Evolutionary conservation across 2,797 vertebrate genomes (phyloP).

Genomic region (Crax fasciolata): DNA sequence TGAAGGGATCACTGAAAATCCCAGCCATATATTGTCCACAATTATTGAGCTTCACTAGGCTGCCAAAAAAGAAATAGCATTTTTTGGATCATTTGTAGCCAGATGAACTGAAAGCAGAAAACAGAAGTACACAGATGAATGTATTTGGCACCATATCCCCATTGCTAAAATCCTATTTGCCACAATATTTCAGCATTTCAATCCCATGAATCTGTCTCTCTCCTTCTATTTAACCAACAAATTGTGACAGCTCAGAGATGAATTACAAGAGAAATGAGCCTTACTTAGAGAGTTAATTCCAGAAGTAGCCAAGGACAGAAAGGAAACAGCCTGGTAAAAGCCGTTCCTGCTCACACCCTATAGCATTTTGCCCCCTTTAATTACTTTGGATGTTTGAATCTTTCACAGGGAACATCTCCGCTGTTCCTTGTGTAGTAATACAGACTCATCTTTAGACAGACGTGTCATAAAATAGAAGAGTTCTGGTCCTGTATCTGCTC

Average conservation of each 20-base stretch:
- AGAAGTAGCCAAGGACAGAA: conserved; percentile 11
- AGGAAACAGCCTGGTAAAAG: neutral
- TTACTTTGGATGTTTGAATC: neutral
- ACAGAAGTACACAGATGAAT: conserved; percentile 31
- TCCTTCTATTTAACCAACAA: conserved; percentile 59
- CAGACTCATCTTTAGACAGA: neutral
- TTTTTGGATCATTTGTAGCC: conserved; percentile 37
- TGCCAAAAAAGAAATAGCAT: conserved; percentile 9
- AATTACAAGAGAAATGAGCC: conserved; percentile 37
- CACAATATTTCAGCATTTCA: conserved; percentile 61
- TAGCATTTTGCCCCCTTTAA: neutral
- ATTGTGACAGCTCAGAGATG: conserved; percentile 59
- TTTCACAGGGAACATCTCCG: neutral
- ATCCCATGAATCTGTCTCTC: conserved; percentile 62
- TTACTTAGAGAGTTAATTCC: neutral
- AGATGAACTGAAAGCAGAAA: conserved; percentile 6
- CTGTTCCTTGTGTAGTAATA: neutral
- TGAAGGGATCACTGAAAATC: neutral
- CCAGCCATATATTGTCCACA: neutral
- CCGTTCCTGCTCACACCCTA: neutral
- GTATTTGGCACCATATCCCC: conserved; percentile 15
- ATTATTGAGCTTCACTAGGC: neutral
- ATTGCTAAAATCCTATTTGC: conserved; percentile 62
- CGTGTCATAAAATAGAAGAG: neutral
- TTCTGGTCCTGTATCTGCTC: neutral